These are phyloP conservation scores for Stenodera caucasica DNA, from an alignment of 2,888 invertebrate genomes.

Conservation along the genomic window DNA sequence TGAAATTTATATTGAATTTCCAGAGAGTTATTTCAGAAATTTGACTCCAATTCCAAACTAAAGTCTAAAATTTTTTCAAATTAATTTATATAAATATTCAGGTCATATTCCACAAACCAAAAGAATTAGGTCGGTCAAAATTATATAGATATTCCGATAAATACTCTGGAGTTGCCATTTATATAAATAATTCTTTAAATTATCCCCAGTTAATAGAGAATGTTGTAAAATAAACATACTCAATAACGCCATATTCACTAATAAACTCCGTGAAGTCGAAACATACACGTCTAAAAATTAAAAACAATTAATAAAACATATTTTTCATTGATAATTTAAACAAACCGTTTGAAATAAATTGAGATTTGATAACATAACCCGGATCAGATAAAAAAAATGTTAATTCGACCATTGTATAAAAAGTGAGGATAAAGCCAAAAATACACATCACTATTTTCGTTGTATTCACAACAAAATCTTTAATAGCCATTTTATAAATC, in stretches of 20 bases:
- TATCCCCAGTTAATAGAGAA: slow-evolving; percentile 58
- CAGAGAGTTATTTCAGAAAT: slow-evolving; percentile 59
- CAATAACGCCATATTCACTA: slow-evolving; percentile 57
- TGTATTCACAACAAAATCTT: slow-evolving; percentile 23
- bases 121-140: slow-evolving; percentile 56
- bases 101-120: slow-evolving; percentile 43
- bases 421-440: slow-evolving; percentile 57
- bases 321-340: not conserved
- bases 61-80: slow-evolving; percentile 47
- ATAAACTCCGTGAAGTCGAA: slow-evolving; percentile 53
- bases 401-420: slow-evolving; percentile 59
- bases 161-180: slow-evolving; percentile 54
- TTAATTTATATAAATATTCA: not conserved
- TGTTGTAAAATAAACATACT: slow-evolving; percentile 63
- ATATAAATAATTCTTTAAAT: slow-evolving; percentile 55
- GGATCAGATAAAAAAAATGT: slow-evolving; percentile 61
- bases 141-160: slow-evolving; percentile 57
- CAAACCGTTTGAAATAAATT: slow-evolving; percentile 14
- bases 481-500: slow-evolving; percentile 21
- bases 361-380: slow-evolving; percentile 15
- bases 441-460: slow-evolving; percentile 50
- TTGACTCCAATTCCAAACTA: slow-evolving; percentile 59
- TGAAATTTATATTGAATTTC: slow-evolving; percentile 58
- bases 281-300: slow-evolving; percentile 48
- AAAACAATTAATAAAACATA: not conserved